Evolutionary conservation across 1,140 invertebrate genomes (phyloP).

Genomic region (Neodiprion lecontei): DNA sequence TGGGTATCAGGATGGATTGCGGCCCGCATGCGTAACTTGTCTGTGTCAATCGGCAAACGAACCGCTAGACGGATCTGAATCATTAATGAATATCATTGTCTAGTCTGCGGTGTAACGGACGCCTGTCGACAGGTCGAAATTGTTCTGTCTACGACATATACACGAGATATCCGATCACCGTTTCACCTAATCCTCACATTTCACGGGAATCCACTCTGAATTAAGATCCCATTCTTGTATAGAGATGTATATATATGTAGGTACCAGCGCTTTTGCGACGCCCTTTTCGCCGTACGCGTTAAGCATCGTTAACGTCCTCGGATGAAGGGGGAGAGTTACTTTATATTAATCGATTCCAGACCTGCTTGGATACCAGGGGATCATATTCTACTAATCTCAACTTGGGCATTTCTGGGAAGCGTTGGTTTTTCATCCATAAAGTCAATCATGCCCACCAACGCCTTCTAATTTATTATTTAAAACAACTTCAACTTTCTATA

Average conservation of each 20-base stretch:
- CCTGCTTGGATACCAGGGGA: conserved; percentile 1
- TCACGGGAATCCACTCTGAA: too few relatives aligned
- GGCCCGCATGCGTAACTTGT: conserved; percentile 4
- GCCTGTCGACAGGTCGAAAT: too few relatives aligned
- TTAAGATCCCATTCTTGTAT: too few relatives aligned
- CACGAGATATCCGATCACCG: too few relatives aligned
- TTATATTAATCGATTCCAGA: conserved; percentile 3
- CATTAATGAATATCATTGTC: not conserved
- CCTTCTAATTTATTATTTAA: not conserved
- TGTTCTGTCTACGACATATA: too few relatives aligned
- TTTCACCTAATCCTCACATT: too few relatives aligned
- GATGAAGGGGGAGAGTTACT: not conserved
- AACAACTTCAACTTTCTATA: not conserved
- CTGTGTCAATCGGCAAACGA: not conserved
- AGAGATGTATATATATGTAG: too few relatives aligned
- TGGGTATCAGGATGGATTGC: not conserved
- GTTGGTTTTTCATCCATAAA: not conserved
- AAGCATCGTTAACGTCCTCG: not conserved
- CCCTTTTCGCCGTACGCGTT: conserved; percentile 1
- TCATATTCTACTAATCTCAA: not conserved
- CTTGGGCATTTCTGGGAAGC: not conserved
- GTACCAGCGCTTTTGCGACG: too few relatives aligned
- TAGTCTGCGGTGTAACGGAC: too few relatives aligned
- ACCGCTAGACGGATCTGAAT: conserved; percentile 2
- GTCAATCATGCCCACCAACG: not conserved